Evolutionary conservation across 1,140 invertebrate species (phyloP).

Genomic region (Listronotus oregonensis): DNA sequence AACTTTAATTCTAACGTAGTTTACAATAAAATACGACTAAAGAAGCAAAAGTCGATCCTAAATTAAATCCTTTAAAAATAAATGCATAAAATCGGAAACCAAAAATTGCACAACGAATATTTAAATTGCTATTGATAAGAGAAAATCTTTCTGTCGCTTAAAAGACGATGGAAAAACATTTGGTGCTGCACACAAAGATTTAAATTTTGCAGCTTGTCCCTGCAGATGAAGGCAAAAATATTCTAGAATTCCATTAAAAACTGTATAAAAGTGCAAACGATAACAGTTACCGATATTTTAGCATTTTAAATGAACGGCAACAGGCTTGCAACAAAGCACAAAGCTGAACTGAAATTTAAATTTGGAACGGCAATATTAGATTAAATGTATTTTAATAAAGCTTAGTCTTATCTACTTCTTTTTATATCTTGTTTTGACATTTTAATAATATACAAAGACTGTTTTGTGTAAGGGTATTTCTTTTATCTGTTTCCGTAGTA

Average conservation of each 20-base stretch:
- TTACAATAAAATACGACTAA: too few relatives aligned
- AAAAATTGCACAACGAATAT: not conserved
- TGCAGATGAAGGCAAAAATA: constrained; percentile 2
- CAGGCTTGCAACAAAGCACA: constrained; percentile 27
- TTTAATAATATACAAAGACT: too few relatives aligned
- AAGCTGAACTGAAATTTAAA: constrained; percentile 33
- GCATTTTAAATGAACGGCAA: constrained; percentile 36
- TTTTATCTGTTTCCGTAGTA: too few relatives aligned
- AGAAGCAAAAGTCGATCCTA: too few relatives aligned
- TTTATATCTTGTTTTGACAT: too few relatives aligned
- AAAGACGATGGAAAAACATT: not conserved
- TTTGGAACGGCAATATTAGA: constrained; percentile 31
- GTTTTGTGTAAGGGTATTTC: too few relatives aligned
- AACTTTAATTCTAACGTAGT: too few relatives aligned
- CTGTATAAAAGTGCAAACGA: constrained; percentile 29
- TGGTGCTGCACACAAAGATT: constrained; percentile 1
- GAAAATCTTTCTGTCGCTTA: too few relatives aligned
- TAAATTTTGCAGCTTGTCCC: constrained; percentile 2
- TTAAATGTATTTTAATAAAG: constrained; percentile 4
- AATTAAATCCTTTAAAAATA: too few relatives aligned
- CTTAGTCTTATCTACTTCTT: too few relatives aligned
- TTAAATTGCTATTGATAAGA: too few relatives aligned
- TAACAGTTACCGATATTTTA: constrained; percentile 31
- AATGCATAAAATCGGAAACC: constrained; percentile 1
- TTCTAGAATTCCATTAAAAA: constrained; percentile 6